Base-by-base conservation (phyloP, 2,797 vertebrate genomes). In the Chanos chanos region DNA sequence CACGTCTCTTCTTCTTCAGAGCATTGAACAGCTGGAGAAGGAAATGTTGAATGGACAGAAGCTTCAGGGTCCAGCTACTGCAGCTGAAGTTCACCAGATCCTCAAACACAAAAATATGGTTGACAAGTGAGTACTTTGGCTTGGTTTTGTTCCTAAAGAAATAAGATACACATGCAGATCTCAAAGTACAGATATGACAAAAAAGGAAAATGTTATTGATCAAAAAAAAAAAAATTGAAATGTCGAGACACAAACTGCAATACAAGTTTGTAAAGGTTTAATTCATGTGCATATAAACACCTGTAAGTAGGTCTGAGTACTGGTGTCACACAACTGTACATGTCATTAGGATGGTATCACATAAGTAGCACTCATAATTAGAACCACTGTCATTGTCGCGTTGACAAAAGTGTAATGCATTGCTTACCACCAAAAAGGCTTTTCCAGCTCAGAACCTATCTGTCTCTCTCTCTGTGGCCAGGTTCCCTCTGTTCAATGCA, bases 31-130 rank as follows among this genome's bases (percentile, higher is more conserved):
- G 84, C 75, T 99, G 67, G 96, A 99, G 85, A 92, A 92, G 28
- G 96, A 99, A 83, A 80, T 99, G 90, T 83, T 99, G 82, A 94
- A 96, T 0, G 96, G 97, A 31, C 96, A 99, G 89, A 99, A 98
- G 83, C 91, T 99, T 54, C 96, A 99, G 79, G 97, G 96, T 79
- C 95, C 93, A 16, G 90, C 85, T 5, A 98, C 97, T 0, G 92
- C 97, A 18, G 78, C 77, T 3, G 95, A 99, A 79, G 88, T 99
- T 48, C 85, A 97, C 68, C 85, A 76, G 52, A 91, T 98, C 81
- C 85, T 99, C 16, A 86, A 90, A 64, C 86, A 81, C 82, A 98
- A 96, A 77, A 91, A 93, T 2, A 39, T 85, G 15, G 85, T 91
- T 66, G 87, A 94, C 5, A 97, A 95, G 97, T 99, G 83, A 91